Base-by-base conservation (phyloP, 2,797 vertebrate genomes). In the Leptoclinus maculatus region DNA sequence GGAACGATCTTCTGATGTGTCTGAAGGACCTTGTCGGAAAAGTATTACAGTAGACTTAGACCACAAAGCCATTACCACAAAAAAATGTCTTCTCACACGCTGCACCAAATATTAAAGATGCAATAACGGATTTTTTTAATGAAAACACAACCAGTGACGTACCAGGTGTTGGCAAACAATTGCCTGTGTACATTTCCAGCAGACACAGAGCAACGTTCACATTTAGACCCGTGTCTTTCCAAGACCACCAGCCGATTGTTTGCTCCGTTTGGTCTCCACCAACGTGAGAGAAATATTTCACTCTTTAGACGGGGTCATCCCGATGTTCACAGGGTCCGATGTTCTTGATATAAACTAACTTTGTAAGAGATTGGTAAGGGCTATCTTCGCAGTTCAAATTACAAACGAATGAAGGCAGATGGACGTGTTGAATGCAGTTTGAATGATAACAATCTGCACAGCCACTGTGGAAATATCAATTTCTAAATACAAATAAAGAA, bases 21-120 rank as follows among this genome's bases (percentile, higher is more conserved):
- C 56, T 87, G 76, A 87, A 76, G 64, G 85, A 86, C 82, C 70
- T 67, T 78, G 71, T 76, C 71, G 51, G 83, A 43, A 80, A 77
- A 66, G 21, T 45, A 41, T 19, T 49, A n/a, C 27, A 78, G 29
- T 64, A 45, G 65, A 78, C 39, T 21, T 59, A 38, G 63, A 78
- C 54, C 53, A 72, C 64, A 73, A 69, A 69, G 27, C 62, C 36
- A 23, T 69, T 74, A 58, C 51, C 38, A 2, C 19, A 58, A 38
- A 32, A 76, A 63, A 38, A 21, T 13, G 13, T 53, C 38, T 62
- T 27, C 19, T 34, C 10, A 13, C 23, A 58, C 17, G 7, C 41
- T 39, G 21, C 19, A 45, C 11, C 12, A 58, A 51, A 78, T 49
- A 19, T 29, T 19, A 29, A 54, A 54, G 27, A 14, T 64, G 4